Conservation (phyloP, 2,888 invertebrate species). For the Choristoneura rosaceana region DNA sequence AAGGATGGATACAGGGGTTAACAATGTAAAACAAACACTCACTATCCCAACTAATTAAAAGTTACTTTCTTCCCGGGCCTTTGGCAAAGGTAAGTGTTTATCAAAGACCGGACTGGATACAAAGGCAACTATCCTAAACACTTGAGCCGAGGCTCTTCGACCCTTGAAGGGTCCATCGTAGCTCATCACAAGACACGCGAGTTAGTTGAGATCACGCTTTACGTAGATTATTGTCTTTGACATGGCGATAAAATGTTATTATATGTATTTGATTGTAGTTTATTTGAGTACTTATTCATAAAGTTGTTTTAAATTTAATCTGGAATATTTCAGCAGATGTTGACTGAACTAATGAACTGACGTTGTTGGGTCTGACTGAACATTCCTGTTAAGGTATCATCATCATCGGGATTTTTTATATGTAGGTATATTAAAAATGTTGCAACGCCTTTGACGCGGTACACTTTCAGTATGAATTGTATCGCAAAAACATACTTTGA, state of each 20-base stretch:
- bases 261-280: not conserved
- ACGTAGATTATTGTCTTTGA: not conserved
- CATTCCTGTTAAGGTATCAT: no score
- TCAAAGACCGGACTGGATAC: slow-evolving; percentile 28
- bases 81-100: slow-evolving; percentile 35
- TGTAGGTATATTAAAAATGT: no score
- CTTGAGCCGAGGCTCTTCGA: slow-evolving; percentile 19
- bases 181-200: not conserved
- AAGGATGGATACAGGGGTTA: no score
- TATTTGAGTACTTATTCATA: no score
- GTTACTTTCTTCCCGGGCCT: slow-evolving; percentile 17
- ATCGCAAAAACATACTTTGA: no score
- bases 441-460: no score
- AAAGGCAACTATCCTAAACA: slow-evolving; percentile 37
- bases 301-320: no score
- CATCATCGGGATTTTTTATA: no score
- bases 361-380: no score
- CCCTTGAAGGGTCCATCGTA: slow-evolving; percentile 9
- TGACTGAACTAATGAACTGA: no score
- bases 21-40: not conserved
- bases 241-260: not conserved
- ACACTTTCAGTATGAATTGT: no score
- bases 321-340: no score
- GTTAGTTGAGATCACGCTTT: not conserved
- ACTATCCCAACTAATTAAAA: slow-evolving; percentile 30